Evolutionary conservation across 2,113 vertebrate genomes (phyloP), one percentile per base, ranked within the genome.

Genomic region (Alectura lathami): DNA sequence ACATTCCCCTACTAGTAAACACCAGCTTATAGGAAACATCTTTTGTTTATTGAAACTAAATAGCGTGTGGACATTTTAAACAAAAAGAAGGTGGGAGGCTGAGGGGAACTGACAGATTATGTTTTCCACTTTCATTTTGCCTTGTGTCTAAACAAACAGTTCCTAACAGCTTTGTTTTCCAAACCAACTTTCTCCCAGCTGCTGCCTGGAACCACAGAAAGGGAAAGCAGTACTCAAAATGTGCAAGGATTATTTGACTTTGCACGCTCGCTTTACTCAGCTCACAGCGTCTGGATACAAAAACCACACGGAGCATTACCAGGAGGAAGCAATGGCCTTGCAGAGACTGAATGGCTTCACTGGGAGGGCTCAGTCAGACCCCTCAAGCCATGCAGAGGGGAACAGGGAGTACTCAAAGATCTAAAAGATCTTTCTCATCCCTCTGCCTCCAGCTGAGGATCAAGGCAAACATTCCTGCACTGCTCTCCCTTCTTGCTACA

Each of bases 101-200:
- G 80, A 88, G 42, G 22, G 83, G 53, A 86, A 83, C 76, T 88
- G 90, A 93, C 95, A 96, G 95, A 93, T 92, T 85, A 91, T 96
- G 94, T 97, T 96, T 97, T 91, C 56, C 50, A 48, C 94, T 95
- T 94, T 32, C 66, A 50, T 89, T 96, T 92, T 92, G 87, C 93
- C 91, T 94, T 86, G 94, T 94, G 89, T 95, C 91, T 95, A 92
- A 96, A 97, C 95, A 94, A 96, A 93, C 36, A 9, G 67, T 57
- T 94, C 86, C 47, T 47, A 94, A 96, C 93, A 96, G 94, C 95
- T 96, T 95, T 95, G 96, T 97, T 96, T 96, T 95, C 90, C 90
- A 97, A 95, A 94, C 45, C 50, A 89, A 94, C 84, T 88, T 95
- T 92, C 75, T 94, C 84, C 89, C 94, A 94, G 93, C 92, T 90